Percentiles rank a stretch among this genome's conserved stretches.
phyloP scores from a whole-genome alignment of 2,797 vertebrate species.

The Platyrinchus mystaceus region DNA sequence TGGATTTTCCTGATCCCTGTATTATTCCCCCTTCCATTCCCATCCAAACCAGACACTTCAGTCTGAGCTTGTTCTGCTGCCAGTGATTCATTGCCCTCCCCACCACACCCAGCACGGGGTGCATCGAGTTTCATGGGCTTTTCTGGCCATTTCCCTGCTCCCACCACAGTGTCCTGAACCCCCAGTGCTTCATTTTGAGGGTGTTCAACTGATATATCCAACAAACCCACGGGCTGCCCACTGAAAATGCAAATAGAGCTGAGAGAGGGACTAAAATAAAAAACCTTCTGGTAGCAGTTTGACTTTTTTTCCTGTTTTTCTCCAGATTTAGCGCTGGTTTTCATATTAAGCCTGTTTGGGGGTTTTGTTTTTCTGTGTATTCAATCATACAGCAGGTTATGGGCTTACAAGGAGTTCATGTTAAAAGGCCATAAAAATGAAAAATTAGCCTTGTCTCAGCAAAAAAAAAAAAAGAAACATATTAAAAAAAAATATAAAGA shows the following conservation, averaged over 20 bases:
- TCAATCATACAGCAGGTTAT: conserved; percentile 20
- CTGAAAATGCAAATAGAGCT: neutral
- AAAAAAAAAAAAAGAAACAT: neutral
- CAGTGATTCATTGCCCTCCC: neutral
- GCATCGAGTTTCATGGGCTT: neutral
- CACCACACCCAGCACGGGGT: neutral
- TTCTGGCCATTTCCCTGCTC: neutral
- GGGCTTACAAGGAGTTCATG: conserved; percentile 20
- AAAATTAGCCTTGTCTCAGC: neutral
- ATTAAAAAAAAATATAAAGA: neutral
- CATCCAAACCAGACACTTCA: neutral
- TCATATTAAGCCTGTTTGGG: conserved; percentile 21
- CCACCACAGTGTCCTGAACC: neutral
- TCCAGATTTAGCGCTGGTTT: conserved; percentile 2
- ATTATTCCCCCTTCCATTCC: neutral
- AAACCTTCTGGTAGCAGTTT: neutral
- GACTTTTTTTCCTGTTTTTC: neutral
- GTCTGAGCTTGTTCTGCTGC: neutral
- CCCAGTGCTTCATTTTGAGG: neutral
- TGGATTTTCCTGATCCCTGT: neutral
- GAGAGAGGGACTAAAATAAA: neutral
- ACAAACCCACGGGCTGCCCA: neutral
- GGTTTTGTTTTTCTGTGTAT: conserved; percentile 40
- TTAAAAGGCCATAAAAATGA: conserved; percentile 57
- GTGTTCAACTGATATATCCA: neutral